Evolutionary conservation across 2,113 vertebrate species (phyloP).

Genomic region (Collichthys lucidus): DNA sequence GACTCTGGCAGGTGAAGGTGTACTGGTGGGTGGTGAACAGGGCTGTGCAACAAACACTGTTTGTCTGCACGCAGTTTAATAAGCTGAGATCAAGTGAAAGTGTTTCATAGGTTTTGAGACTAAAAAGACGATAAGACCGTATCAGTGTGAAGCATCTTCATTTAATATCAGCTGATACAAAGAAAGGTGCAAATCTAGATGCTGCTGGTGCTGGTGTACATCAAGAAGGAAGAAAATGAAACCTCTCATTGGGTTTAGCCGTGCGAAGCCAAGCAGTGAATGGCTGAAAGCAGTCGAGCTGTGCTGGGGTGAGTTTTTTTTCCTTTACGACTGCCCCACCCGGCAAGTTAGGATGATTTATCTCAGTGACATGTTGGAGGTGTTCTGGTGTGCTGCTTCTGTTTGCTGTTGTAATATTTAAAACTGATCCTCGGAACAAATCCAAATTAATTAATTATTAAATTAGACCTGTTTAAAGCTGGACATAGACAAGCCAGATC

Average conservation of each 20-base stretch:
- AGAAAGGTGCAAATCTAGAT: not conserved
- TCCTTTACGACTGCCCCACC: no score
- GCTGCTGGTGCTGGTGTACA: not conserved
- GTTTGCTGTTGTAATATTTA: no score
- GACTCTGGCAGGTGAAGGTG: slow-evolving; percentile 18
- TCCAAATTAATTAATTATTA: not conserved
- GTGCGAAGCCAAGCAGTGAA: no score
- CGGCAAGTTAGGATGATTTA: no score
- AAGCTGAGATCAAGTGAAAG: not conserved
- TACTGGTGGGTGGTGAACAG: not conserved
- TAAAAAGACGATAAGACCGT: not conserved
- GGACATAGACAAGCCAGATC: no score
- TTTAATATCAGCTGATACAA: not conserved
- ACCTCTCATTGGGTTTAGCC: no score
- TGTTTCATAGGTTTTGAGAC: no score
- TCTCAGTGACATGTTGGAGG: no score
- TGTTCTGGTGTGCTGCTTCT: no score
- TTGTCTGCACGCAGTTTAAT: not conserved
- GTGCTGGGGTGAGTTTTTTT: no score
- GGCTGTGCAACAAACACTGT: not conserved
- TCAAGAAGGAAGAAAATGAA: no score
- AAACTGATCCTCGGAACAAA: not conserved
- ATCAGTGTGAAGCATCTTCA: not conserved
- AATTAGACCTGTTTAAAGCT: not conserved
- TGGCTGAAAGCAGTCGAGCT: no score